Evolutionary conservation across 1,140 invertebrate genomes (phyloP).

Genomic region (Lepidostoma basale): DNA sequence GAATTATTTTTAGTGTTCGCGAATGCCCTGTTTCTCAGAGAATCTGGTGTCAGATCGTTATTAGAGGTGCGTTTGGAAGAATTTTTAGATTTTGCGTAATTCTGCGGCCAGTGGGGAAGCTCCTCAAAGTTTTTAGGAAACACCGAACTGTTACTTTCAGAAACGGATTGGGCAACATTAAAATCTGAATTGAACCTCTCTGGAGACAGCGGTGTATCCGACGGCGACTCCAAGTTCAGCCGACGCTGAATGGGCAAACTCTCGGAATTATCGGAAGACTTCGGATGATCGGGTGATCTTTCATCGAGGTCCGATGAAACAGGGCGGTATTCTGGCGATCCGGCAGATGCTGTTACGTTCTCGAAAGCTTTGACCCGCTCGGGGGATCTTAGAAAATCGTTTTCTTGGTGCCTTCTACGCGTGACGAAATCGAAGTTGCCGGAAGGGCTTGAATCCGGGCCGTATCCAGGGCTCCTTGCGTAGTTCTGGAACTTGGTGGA

Average conservation of each 20-base stretch:
- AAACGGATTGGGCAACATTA: background rate
- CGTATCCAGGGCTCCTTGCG: constrained; percentile 10
- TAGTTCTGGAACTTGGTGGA: constrained; percentile 24
- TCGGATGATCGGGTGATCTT: constrained; percentile 1
- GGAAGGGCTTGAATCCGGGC: background rate
- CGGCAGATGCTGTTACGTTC: constrained; percentile 20
- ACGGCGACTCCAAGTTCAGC: background rate
- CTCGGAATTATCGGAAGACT: constrained; percentile 17
- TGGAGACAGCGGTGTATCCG: background rate
- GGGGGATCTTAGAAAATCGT: constrained; percentile 10
- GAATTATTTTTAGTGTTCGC: background rate
- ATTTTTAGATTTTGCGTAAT: background rate
- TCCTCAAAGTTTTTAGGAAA: constrained; percentile 1
- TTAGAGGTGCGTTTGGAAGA: background rate
- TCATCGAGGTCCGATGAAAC: background rate
- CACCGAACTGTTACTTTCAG: background rate
- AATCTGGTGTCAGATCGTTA: background rate
- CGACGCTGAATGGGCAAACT: background rate
- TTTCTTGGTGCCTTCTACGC: background rate
- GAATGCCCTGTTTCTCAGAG: background rate
- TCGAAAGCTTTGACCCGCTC: constrained; percentile 27
- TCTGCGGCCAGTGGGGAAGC: background rate
- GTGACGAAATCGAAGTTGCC: background rate
- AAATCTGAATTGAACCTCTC: background rate
- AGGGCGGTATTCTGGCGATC: constrained; percentile 18